phyloP scores from a whole-genome alignment of 2,888 invertebrate genomes.

The Gymnosoma rotundatum region DNA sequence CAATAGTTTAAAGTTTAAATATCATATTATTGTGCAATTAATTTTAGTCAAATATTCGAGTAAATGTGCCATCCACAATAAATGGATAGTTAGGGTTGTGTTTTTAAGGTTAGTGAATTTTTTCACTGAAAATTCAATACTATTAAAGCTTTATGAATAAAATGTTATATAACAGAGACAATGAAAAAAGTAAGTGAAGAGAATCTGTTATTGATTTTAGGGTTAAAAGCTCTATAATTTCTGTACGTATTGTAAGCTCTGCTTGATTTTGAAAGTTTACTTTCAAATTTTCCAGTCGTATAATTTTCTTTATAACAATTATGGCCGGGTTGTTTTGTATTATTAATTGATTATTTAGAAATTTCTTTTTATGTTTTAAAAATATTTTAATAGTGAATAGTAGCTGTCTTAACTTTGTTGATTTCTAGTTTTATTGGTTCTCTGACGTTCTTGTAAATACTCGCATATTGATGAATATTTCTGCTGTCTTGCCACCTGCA shows the following conservation, averaged over 20 bases:
- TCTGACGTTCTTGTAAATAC: conserved; percentile 79
- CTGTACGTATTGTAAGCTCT: conserved; percentile 59
- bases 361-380: background rate
- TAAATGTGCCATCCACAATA: conserved; percentile 52
- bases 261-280: conserved; percentile 40
- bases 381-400: background rate
- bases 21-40: conserved; percentile 55
- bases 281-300: conserved; percentile 2
- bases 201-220: background rate
- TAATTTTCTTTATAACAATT: conserved; percentile 35
- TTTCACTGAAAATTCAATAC: conserved; percentile 6
- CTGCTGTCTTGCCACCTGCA: conserved; percentile 85
- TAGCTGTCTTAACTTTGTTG: conserved; percentile 52
- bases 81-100: conserved; percentile 43
- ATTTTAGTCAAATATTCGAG: conserved; percentile 43
- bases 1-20: conserved; percentile 19
- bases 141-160: conserved; percentile 53
- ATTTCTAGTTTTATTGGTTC: conserved; percentile 49
- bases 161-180: conserved; percentile 14
- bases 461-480: conserved; percentile 81
- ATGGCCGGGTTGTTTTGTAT: conserved; percentile 51
- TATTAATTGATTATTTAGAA: background rate
- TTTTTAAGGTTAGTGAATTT: background rate
- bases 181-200: conserved; percentile 1
- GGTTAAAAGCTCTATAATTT: conserved; percentile 51